These are phyloP conservation scores for Phalera bucephala DNA, from an alignment of 2,888 invertebrate genomes.

Conservation along the genomic window DNA sequence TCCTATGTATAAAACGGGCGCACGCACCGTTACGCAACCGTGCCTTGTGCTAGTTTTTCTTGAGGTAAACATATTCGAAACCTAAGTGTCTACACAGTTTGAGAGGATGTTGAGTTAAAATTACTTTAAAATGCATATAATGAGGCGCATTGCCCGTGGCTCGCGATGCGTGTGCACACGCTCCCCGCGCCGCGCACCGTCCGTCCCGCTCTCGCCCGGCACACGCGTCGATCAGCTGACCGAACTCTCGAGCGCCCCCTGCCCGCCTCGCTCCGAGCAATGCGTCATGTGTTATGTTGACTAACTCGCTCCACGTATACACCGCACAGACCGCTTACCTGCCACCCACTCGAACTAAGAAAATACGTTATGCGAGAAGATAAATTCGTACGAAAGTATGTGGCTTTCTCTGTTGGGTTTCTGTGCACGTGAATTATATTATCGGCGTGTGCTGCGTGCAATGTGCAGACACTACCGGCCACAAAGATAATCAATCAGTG, in stretches of 20 bases:
- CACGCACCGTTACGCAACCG: slow-evolving; percentile 63
- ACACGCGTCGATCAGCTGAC: slow-evolving; percentile 75
- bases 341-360: slow-evolving; percentile 45
- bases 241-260: slow-evolving; percentile 48
- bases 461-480: slow-evolving; percentile 16
- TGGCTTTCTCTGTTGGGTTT: slow-evolving; percentile 22
- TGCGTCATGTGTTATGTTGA: slow-evolving; percentile 60
- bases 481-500: slow-evolving; percentile 20
- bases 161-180: slow-evolving; percentile 53
- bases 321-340: slow-evolving; percentile 41
- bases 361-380: slow-evolving; percentile 40
- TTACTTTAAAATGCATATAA: slow-evolving; percentile 50
- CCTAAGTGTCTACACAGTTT: slow-evolving; percentile 30
- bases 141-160: slow-evolving; percentile 47
- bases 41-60: slow-evolving; percentile 61
- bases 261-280: slow-evolving; percentile 40
- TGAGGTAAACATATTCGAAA: slow-evolving; percentile 48
- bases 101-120: slow-evolving; percentile 41
- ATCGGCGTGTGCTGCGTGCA: slow-evolving; percentile 12
- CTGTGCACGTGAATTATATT: slow-evolving; percentile 19
- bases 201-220: slow-evolving; percentile 21
- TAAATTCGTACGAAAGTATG: slow-evolving; percentile 16
- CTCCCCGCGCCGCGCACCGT: slow-evolving; percentile 15
- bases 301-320: slow-evolving; percentile 49
- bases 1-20: slow-evolving; percentile 30